Conservation (phyloP, 2,797 vertebrate genomes). For the Todus mexicanus region DNA sequence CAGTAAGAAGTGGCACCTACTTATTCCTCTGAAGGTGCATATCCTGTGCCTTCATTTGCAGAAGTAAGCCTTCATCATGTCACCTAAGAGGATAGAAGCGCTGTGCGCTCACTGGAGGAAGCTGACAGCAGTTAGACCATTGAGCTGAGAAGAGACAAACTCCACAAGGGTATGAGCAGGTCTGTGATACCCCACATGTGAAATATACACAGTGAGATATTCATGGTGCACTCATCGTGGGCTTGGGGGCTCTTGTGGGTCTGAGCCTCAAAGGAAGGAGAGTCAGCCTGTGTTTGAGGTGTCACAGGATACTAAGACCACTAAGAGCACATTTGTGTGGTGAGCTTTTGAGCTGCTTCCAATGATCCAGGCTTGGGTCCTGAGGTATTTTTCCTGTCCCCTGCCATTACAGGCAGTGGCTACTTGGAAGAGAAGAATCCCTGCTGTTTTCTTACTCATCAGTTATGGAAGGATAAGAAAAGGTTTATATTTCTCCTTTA, state of each 20-base stretch:
- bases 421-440: background rate
- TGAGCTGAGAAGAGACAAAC: accelerated
- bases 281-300: background rate
- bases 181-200: accelerated
- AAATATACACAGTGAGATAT: background rate
- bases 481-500: background rate
- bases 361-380: background rate
- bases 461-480: background rate
- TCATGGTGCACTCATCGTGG: accelerated
- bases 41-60: background rate
- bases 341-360: background rate
- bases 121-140: background rate
- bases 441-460: background rate
- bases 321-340: too few species aligned
- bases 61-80: background rate
- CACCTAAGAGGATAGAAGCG: background rate
- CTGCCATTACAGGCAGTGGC: background rate
- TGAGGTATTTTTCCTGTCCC: background rate
- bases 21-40: background rate
- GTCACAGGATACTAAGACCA: background rate
- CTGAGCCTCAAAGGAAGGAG: background rate
- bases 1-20: background rate
- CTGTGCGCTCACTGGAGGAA: background rate
- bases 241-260: too few species aligned
- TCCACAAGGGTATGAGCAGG: background rate